phyloP scores from a whole-genome alignment of 2,113 vertebrate genomes.

The Strix aluco region DNA sequence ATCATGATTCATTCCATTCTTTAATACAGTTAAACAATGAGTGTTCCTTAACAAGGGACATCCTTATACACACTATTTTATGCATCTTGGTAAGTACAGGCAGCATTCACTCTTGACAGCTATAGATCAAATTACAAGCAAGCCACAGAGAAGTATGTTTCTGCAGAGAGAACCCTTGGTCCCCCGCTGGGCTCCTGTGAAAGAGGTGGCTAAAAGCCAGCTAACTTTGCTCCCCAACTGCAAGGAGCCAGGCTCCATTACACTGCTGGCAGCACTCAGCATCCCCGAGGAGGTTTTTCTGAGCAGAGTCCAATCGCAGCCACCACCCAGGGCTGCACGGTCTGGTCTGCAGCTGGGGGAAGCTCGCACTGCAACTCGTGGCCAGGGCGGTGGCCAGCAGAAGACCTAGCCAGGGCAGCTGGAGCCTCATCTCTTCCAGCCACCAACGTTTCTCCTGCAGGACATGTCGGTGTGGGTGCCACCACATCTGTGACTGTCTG shows the following conservation, averaged over 20 bases:
- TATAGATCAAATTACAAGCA: constrained; percentile 31
- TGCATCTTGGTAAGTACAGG: background rate
- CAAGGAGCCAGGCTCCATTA: constrained; percentile 15
- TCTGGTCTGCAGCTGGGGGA: constrained; percentile 37
- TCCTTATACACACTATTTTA: background rate
- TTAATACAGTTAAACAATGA: background rate
- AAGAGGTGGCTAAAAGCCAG: constrained; percentile 40
- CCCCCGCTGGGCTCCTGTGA: background rate
- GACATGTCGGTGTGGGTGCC: background rate
- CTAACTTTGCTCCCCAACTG: constrained; percentile 21
- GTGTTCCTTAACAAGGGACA: constrained; percentile 4
- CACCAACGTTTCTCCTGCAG: background rate
- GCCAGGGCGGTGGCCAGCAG: background rate
- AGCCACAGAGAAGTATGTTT: constrained; percentile 7
- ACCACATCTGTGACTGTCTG: background rate
- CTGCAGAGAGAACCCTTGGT: constrained; percentile 15
- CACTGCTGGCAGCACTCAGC: constrained; percentile 20
- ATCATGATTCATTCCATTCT: background rate
- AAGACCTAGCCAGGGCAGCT: background rate
- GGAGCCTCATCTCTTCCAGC: background rate
- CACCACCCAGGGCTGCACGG: background rate
- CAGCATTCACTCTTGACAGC: background rate
- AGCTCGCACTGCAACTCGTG: background rate
- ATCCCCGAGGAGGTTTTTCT: background rate
- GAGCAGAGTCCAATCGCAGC: background rate